phyloP scores from a whole-genome alignment of 2,113 vertebrate genomes.

The Tor tambroides region DNA sequence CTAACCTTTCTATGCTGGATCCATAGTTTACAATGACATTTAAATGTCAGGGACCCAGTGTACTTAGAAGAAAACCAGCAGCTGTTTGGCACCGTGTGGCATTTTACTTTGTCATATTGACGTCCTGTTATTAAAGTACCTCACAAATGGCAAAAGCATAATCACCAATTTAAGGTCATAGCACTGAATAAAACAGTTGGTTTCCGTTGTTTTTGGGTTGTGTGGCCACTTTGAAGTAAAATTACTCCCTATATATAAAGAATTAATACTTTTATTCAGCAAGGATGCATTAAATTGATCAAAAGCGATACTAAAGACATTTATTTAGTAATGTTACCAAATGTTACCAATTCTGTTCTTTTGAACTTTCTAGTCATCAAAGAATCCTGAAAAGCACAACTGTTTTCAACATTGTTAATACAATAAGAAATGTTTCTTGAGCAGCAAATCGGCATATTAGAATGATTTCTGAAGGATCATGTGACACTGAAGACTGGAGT shows the following conservation, averaged over 20 bases:
- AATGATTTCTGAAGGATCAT: not conserved
- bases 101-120: not conserved
- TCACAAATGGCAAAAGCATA: not conserved
- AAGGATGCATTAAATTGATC: not conserved
- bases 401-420: not conserved
- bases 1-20: slow-evolving; percentile 33
- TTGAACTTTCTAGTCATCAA: not conserved
- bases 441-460: not conserved
- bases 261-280: not conserved
- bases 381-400: not conserved
- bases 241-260: not conserved
- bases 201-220: not conserved
- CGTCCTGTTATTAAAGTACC: not conserved
- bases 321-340: too few species aligned
- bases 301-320: too few species aligned
- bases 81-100: not conserved
- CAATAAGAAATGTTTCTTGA: not conserved
- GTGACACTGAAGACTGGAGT: not conserved
- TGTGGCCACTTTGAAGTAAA: not conserved
- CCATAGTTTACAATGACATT: slow-evolving; percentile 41
- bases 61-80: not conserved
- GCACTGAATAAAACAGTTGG: not conserved
- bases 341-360: not conserved
- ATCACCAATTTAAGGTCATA: not conserved
- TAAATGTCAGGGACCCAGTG: slow-evolving; percentile 46